phyloP scores from a whole-genome alignment of 2,888 invertebrate genomes.

The Mechanitis messenoides region DNA sequence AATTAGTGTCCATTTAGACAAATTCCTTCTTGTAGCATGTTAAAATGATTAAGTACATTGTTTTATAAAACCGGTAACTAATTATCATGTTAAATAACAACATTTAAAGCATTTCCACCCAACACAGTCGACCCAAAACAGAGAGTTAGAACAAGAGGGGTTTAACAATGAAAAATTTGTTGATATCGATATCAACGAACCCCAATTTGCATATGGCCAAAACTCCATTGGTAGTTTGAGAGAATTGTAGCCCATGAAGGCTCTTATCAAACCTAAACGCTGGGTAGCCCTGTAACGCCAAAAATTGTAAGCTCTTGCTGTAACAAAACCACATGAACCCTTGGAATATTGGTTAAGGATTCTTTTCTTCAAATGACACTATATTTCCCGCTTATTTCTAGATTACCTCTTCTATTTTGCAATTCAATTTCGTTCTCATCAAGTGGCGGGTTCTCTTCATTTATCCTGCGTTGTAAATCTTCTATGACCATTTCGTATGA shows the following conservation, averaged over 20 bases:
- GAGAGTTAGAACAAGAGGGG: conserved; percentile 22
- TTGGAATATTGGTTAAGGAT: conserved; percentile 46
- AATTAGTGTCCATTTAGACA: background rate
- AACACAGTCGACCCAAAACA: conserved; percentile 4
- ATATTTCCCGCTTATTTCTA: background rate
- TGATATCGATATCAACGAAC: conserved; percentile 70
- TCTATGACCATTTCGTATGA: conserved; percentile 83
- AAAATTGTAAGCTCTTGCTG: conserved; percentile 77
- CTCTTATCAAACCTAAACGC: conserved; percentile 62
- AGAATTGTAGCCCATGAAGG: conserved; percentile 74
- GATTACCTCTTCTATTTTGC: conserved; percentile 80
- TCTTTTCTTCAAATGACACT: background rate
- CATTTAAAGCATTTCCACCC: conserved; percentile 30
- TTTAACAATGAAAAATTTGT: conserved; percentile 25
- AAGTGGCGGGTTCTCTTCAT: conserved; percentile 85
- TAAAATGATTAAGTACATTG: background rate
- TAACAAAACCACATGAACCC: conserved; percentile 64
- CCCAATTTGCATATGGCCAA: conserved; percentile 79
- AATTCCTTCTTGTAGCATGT: background rate
- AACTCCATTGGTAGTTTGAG: conserved; percentile 75
- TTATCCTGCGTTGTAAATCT: conserved; percentile 86
- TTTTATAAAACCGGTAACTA: background rate
- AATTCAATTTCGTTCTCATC: conserved; percentile 81
- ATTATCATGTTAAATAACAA: conserved; percentile 25
- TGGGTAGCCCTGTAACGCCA: conserved; percentile 74